Conservation (phyloP, 1,140 invertebrate species). For the Dreissena polymorpha region DNA sequence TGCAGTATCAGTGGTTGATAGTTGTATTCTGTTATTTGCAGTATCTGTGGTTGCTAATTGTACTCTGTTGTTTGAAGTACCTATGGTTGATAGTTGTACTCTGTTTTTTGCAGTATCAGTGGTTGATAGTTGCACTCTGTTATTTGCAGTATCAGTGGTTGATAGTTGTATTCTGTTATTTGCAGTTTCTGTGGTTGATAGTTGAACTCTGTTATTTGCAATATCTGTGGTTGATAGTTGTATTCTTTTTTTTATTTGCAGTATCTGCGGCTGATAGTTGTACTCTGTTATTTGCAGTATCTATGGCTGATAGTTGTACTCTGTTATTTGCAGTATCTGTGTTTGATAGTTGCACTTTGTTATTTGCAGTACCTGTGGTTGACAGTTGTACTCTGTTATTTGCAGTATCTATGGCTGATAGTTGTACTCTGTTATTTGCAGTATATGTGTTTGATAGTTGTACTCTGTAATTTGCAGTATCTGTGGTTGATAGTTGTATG, state of each 20-base stretch:
- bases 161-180: neutral
- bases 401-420: slow-evolving; percentile 84
- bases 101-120: slow-evolving; percentile 11
- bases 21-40: slow-evolving; percentile 11
- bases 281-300: too few relatives aligned
- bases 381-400: neutral
- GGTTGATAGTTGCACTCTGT: neutral
- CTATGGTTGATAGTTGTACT: neutral
- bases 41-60: slow-evolving; percentile 86
- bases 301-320: neutral
- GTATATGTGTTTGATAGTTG: too few relatives aligned
- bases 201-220: too few relatives aligned
- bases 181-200: slow-evolving; percentile 84
- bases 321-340: slow-evolving; percentile 18
- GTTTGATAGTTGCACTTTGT: neutral
- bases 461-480: slow-evolving; percentile 16
- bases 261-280: slow-evolving; percentile 86
- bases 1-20: slow-evolving; percentile 5
- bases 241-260: slow-evolving; percentile 17
- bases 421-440: too few relatives aligned
- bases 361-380: slow-evolving; percentile 16
- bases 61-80: too few relatives aligned
- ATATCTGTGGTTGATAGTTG: too few relatives aligned
- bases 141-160: slow-evolving; percentile 9
- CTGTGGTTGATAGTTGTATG: slow-evolving; percentile 90